Conservation (phyloP, 2,888 invertebrate species). For the Cephus nigrinus region DNA sequence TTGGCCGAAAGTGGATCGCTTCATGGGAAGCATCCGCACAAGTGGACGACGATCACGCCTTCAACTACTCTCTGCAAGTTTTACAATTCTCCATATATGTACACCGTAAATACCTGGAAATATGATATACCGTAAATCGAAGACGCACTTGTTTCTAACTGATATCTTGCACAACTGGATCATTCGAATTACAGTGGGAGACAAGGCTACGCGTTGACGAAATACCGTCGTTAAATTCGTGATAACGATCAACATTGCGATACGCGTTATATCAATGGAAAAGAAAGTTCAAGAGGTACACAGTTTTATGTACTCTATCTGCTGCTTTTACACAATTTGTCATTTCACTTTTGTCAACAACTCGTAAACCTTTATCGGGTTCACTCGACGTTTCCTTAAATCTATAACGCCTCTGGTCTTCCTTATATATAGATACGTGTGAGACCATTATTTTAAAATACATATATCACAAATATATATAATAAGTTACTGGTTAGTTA, state of each 20-base stretch:
- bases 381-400: too few species aligned
- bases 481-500: neutral
- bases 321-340: neutral
- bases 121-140: neutral
- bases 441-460: neutral
- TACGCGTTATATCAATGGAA: neutral
- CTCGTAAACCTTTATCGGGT: neutral
- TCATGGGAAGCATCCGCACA: neutral
- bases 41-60: neutral
- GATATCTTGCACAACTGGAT: neutral
- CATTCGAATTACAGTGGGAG: neutral
- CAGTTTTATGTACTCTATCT: neutral
- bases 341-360: neutral
- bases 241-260: neutral
- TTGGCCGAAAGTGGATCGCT: constrained; percentile 3
- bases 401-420: too few species aligned
- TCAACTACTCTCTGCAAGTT: neutral
- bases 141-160: neutral
- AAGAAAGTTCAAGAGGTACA: neutral
- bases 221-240: neutral
- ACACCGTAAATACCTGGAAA: neutral
- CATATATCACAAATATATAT: neutral
- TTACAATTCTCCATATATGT: neutral
- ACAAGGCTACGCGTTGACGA: neutral
- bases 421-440: neutral